Conservation (phyloP, 2,888 invertebrate species). For the Nebria brevicollis region DNA sequence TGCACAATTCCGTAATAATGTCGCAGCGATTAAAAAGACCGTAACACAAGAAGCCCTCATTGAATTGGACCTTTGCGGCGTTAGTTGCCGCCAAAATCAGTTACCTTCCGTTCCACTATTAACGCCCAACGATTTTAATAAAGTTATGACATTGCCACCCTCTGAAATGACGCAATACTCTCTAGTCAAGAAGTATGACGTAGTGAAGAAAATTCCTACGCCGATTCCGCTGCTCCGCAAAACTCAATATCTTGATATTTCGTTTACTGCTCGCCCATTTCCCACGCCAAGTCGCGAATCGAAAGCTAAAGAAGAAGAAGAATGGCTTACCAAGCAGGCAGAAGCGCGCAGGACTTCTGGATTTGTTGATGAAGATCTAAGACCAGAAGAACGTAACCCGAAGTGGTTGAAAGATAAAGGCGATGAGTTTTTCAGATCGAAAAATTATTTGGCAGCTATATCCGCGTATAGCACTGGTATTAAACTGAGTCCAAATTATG, state of each 20-base stretch:
- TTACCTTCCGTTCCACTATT: slow-evolving; percentile 55
- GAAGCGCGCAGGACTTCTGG: slow-evolving; percentile 76
- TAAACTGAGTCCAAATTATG: slow-evolving; percentile 75
- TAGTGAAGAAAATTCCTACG: slow-evolving; percentile 47
- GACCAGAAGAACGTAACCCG: slow-evolving; percentile 84
- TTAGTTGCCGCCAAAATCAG: slow-evolving; percentile 46
- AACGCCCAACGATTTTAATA: slow-evolving; percentile 51
- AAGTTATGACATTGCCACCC: slow-evolving; percentile 25
- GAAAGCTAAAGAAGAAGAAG: slow-evolving; percentile 74
- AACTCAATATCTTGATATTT: slow-evolving; percentile 70
- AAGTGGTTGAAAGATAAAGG: slow-evolving; percentile 85
- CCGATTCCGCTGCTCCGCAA: slow-evolving; percentile 68
- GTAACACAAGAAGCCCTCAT: slow-evolving; percentile 73
- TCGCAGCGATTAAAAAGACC: slow-evolving; percentile 71
- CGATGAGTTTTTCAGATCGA: slow-evolving; percentile 77
- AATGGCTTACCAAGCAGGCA: slow-evolving; percentile 83
- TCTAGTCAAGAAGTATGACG: slow-evolving; percentile 32
- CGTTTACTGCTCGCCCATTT: slow-evolving; percentile 80
- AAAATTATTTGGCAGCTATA: slow-evolving; percentile 82
- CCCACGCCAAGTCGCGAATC: slow-evolving; percentile 86
- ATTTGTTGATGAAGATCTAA: slow-evolving; percentile 76
- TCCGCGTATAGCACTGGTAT: slow-evolving; percentile 86
- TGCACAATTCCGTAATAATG: slow-evolving; percentile 68
- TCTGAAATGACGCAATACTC: slow-evolving; percentile 34
- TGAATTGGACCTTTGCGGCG: slow-evolving; percentile 72